Evolutionary conservation across 2,888 invertebrate genomes (phyloP), one percentile per base, ranked within the genome.

Genomic region (Harpalus rufipes): DNA sequence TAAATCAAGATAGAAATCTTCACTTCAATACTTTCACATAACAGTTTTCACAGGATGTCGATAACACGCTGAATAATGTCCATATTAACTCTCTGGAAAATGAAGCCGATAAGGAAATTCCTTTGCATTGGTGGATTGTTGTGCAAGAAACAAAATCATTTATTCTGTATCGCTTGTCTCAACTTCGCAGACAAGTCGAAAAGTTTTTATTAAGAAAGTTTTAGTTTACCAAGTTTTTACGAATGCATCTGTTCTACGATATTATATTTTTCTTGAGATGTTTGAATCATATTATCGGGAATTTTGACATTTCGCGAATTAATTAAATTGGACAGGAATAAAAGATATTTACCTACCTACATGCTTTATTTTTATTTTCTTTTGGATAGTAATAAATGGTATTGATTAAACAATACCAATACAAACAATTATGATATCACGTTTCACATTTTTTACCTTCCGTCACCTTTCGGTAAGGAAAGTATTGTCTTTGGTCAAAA

Each of bases 1-100:
- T 85, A 85, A 85, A 85, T 85, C 85, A 85, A 85, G 85, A 85
- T 85, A 58, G 85, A 80, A 68, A 85, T 85, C 85, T 84, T 80
- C 63, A 80, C 79, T 80, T 85, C 85, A 85, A 85, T 85, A 80
- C 85, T 68, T 72, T 63, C 78, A 84, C 74, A 63, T 78, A 80
- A 79, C 79, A 68, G 80, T 80, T 80, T 65, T 68, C 72, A 85
- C 10, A 72, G 59, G 56, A 68, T 61, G 68, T 80, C 80, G 85
- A 85, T 85, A 85, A 68, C 39, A 72, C 39, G 18, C 78, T 85
- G 85, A 85, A 85, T 85, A 85, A 85, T 85, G 85, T 80, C 56
- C 85, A 85, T 85, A 85, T 85, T 85, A 85, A 85, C 59, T 74
- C 59, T 8, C 72, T 44, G 44, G 72, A 74, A 44, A 74, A 74